phyloP scores from a whole-genome alignment of 2,113 vertebrate species.

The Rhinoptilus africanus region DNA sequence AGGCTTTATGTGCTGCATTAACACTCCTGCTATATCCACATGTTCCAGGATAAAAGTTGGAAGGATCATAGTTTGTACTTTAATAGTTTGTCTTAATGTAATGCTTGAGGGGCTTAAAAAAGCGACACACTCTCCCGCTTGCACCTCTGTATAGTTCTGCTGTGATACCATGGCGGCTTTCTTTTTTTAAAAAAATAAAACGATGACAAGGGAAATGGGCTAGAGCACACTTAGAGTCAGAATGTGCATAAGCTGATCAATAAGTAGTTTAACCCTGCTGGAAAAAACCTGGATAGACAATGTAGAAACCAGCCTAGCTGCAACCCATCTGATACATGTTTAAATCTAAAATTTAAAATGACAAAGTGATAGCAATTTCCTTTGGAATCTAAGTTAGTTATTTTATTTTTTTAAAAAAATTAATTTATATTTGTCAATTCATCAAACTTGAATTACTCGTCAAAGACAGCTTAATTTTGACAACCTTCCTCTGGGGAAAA shows the following conservation, averaged over 20 bases:
- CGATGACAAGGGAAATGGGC: neutral
- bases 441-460: neutral
- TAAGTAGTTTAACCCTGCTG: neutral
- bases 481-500: constrained; percentile 37
- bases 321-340: neutral
- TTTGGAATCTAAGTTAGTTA: neutral
- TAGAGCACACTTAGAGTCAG: neutral
- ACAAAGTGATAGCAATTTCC: neutral
- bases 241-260: neutral
- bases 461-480: neutral
- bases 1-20: neutral
- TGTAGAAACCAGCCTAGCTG: neutral
- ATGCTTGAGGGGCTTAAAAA: neutral
- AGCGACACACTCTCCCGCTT: neutral
- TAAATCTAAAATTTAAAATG: neutral
- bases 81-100: neutral
- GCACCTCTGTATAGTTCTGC: neutral
- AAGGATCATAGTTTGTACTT: neutral
- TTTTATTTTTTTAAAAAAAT: neutral
- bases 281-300: neutral
- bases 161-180: neutral
- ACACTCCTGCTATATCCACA: neutral
- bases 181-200: neutral
- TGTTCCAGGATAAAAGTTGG: neutral
- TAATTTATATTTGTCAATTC: constrained; percentile 14